Evolutionary conservation across 2,797 vertebrate genomes (phyloP).

Genomic region (Eulemur coronatus): DNA sequence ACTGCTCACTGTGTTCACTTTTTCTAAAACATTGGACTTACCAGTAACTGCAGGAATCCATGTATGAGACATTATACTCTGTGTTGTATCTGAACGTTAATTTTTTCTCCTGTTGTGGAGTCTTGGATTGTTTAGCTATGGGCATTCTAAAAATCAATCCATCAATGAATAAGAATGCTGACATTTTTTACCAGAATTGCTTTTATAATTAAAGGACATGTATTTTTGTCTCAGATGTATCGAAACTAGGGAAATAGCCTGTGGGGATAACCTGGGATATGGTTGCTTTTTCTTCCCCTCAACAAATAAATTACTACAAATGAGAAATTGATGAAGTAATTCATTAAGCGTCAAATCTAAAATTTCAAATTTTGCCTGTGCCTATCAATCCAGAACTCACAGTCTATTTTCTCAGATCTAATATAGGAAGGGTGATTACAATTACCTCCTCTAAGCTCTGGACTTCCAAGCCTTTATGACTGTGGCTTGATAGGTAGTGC

Average conservation of each 20-base stretch:
- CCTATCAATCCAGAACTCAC: background rate
- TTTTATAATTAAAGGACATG: conserved; percentile 39
- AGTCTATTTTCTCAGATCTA: background rate
- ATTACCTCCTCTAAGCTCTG: background rate
- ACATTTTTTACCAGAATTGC: conserved; percentile 6
- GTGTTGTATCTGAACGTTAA: background rate
- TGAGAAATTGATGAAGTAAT: conserved; percentile 33
- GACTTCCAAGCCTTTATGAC: background rate
- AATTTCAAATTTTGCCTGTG: background rate
- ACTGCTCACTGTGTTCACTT: background rate
- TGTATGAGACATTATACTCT: background rate
- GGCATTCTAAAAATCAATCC: conserved; percentile 51
- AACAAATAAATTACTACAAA: conserved; percentile 39
- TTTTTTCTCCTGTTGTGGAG: background rate
- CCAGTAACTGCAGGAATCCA: background rate
- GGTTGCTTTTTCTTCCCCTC: background rate
- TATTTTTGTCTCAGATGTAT: conserved; percentile 27
- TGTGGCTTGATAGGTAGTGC: background rate
- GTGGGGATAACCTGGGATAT: background rate
- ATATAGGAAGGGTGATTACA: background rate
- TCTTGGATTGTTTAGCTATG: background rate
- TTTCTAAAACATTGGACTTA: background rate
- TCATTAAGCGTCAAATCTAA: conserved; percentile 8
- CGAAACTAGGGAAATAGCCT: background rate
- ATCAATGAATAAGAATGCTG: conserved; percentile 59